A percentile compares a stretch with the other conserved stretches of the same genome.
phyloP scores from a whole-genome alignment of 2,797 vertebrate genomes.

The Pseudochaenichthys georgianus region DNA sequence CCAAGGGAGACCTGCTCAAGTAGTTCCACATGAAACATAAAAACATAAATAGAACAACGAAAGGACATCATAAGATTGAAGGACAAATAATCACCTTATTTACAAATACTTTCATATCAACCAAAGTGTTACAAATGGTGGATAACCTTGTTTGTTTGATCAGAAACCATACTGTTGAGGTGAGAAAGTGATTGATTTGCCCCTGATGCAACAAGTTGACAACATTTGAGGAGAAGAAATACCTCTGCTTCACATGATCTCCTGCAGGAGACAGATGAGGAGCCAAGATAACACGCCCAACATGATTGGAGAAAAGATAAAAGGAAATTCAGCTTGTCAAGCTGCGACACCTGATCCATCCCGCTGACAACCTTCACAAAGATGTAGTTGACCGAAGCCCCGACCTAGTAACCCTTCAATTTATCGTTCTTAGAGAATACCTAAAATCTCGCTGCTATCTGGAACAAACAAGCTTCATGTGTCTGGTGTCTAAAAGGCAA shows the following conservation, averaged over 20 bases:
- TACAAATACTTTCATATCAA: no score
- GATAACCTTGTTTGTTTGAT: no score
- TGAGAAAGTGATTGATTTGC: no score
- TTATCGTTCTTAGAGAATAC: constrained; percentile 39
- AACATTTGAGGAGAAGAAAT: constrained; percentile 2
- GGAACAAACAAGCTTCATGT: constrained; percentile 30
- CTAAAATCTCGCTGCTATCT: constrained; percentile 28
- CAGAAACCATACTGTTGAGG: no score
- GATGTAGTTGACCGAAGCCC: constrained; percentile 13
- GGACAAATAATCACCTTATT: no score
- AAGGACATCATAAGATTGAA: no score
- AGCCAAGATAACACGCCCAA: constrained; percentile 28
- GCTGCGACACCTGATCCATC: constrained; percentile 37
- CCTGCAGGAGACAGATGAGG: constrained; percentile 24
- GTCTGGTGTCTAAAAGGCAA: constrained; percentile 12
- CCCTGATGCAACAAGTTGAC: not conserved
- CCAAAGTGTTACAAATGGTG: no score
- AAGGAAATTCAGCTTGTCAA: constrained; percentile 32
- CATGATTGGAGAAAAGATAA: constrained; percentile 53
- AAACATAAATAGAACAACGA: no score
- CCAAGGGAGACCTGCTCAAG: no score
- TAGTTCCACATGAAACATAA: no score
- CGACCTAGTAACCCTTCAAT: constrained; percentile 39
- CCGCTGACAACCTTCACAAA: constrained; percentile 26
- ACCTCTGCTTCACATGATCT: not conserved